Base-by-base conservation (phyloP, 1,140 invertebrate species). In the Trichonephila clavipes region DNA sequence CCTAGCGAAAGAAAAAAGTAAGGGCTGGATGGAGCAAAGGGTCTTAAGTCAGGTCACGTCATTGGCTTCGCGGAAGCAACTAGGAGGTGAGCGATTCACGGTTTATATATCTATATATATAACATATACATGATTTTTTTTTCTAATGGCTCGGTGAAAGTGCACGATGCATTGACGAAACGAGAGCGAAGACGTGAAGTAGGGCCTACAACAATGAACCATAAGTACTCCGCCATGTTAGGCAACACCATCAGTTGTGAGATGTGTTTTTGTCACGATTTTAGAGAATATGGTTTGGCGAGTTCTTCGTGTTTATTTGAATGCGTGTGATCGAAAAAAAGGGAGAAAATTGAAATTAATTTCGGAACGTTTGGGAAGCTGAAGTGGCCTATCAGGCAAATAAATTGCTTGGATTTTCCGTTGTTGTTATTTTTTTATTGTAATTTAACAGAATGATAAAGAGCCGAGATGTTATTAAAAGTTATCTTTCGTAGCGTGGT, bases 111-210 rank as follows among this genome's bases (percentile, higher is more conserved):
- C 34, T 87, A 28, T 59, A 59, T 34, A 40, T 64, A 10, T 19
- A 51, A 14, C 19, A 4, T 34, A 19, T 58, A 44, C 19, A 19
- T 64, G 16, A 18, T 44, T 83, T 64, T 62, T 34, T 87, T 87
- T 64, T 64, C 10, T 62, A 62, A 87, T 19, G 10, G 61, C 34
- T 19, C 85, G 61, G 85, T 87, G 61, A 87, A 87, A 87, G 85
- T 87, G 85, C 85, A 87, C 61, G 85, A 40, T 12, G 28, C 24
- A 21, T 61, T 64, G 85, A 40, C 85, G 85, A 87, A 87, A 87
- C 85, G 85, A 87, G 85, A 87, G 85, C 85, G 61, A 87, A 64
- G 85, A 87, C 28, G n/a, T 87, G 58, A 87, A 87, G 10, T 59
- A 87, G 58, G 85, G 12, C 34, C 85, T 19, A 64, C 58, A 87